A percentile compares a stretch with the other conserved stretches of the same genome.
These are phyloP conservation scores for Malurus melanocephalus DNA, from an alignment of 2,113 vertebrate species.

Conservation along the genomic window DNA sequence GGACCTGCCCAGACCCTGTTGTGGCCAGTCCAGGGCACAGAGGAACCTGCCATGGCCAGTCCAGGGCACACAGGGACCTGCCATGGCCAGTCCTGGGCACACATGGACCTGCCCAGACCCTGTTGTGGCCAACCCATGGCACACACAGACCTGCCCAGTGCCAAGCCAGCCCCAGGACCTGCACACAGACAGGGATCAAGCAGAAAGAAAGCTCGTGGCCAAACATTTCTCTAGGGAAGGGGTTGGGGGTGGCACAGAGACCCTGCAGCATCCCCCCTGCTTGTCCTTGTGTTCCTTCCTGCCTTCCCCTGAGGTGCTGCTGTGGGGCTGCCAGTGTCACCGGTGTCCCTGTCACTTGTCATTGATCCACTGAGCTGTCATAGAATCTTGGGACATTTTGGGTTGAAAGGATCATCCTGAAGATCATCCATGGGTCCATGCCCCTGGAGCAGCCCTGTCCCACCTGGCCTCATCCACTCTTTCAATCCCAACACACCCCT, in stretches of 20 bases:
- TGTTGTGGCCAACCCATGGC: background rate
- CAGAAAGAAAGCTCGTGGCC: background rate
- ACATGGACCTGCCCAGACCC: background rate
- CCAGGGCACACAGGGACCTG: background rate
- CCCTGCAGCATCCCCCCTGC: fast-evolving
- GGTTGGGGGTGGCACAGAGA: background rate
- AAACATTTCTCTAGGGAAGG: background rate
- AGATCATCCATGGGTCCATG: background rate
- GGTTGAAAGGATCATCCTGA: background rate
- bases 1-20: background rate
- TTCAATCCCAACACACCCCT: background rate
- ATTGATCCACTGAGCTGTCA: background rate
- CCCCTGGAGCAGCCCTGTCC: background rate
- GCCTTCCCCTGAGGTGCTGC: background rate
- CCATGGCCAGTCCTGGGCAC: too few species aligned
- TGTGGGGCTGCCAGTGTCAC: background rate
- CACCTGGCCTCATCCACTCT: background rate
- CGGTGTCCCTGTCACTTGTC: background rate
- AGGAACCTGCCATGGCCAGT: too few species aligned
- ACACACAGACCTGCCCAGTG: too few species aligned
- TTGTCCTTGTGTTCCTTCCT: fast-evolving
- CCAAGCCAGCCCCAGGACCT: background rate
- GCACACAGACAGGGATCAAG: background rate
- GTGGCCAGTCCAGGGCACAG: background rate
- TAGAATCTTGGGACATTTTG: background rate